Evolutionary conservation across 1,140 invertebrate species (phyloP), one percentile per base, ranked within the genome.

Genomic region (Oryctes rhinoceros): DNA sequence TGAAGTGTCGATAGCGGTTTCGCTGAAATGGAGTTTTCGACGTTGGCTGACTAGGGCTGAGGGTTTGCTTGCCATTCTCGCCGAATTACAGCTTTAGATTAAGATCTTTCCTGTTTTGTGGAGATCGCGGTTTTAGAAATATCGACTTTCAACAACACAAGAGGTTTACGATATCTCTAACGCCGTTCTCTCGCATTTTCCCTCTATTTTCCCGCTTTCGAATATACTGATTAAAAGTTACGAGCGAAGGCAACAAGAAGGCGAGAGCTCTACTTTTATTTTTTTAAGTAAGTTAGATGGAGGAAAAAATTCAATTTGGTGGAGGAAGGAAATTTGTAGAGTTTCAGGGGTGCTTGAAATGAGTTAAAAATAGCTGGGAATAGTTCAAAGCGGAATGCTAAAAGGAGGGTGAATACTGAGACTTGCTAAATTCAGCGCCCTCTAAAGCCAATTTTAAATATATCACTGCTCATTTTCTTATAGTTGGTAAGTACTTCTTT

Each of bases 201-300:
- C 18, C 53, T 59, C 53, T 59, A 59, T 59, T 59, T 59, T 59
- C 53, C 15, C 53, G 53, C 53, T 18, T 59, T 59, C 53, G n/a
- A 59, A 59, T 59, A 59, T 59, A 59, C 53, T 59, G 53, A 59
- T 59, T 59, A 59, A 59, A 59, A 59, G 53, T 59, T 59, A 59
- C 53, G 53, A 59, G 53, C 53, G 53, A 18, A 18, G 6, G 3
- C 53, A 18, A 18, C 18, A 18, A 18, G 15, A 18, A 6, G 3
- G 53, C 15, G 7, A 53, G n/a, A 59, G 15, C 53, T 59, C 53
- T 18, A 59, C 18, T 59, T 59, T 18, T 59, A 59, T 59, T 59
- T 59, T 15, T 59, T 59, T 18, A 18, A n/a, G 53, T 18, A 59
- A n/a, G 39, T 44, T 44, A 44, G 53, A 18, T 3, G 13, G n/a